These are phyloP conservation scores for Coregonus clupeaformis DNA, from an alignment of 2,113 vertebrate genomes.

Conservation along the genomic window DNA sequence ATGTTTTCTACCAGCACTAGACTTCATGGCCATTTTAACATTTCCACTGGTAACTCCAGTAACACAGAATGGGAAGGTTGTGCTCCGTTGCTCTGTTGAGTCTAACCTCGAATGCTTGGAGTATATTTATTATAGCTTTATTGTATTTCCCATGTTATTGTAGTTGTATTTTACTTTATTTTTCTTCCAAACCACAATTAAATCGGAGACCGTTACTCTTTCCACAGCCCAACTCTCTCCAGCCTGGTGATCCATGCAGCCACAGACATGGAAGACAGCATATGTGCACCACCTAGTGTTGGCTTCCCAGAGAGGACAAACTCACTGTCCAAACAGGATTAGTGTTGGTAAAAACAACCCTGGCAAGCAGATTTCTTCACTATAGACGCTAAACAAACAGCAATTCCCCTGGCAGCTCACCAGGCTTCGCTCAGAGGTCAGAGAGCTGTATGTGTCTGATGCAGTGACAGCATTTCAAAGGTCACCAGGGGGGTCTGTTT, in stretches of 20 bases:
- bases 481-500: slow-evolving; percentile 12
- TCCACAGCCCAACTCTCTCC: slow-evolving; percentile 20
- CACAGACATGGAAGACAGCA: slow-evolving; percentile 38
- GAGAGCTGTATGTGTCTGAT: slow-evolving; percentile 2
- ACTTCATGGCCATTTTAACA: slow-evolving; percentile 31
- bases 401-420: slow-evolving; percentile 5
- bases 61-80: slow-evolving; percentile 27
- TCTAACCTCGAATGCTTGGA: slow-evolving; percentile 21
- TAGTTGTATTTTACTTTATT: slow-evolving; percentile 20
- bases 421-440: slow-evolving; percentile 5
- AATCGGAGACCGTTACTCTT: slow-evolving; percentile 58
- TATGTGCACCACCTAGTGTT: slow-evolving; percentile 75
- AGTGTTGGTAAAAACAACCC: slow-evolving; percentile 16
- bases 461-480: slow-evolving; percentile 29
- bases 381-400: slow-evolving; percentile 22
- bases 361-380: slow-evolving; percentile 8
- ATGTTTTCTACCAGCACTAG: neutral
- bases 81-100: slow-evolving; percentile 32
- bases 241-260: neutral
- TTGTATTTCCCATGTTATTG: slow-evolving; percentile 56
- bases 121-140: slow-evolving; percentile 55
- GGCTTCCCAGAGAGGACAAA: neutral
- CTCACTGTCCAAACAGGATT: slow-evolving; percentile 11
- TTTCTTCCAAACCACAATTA: slow-evolving; percentile 57
- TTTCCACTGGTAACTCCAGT: slow-evolving; percentile 19